Evolutionary conservation across 2,888 invertebrate genomes (phyloP), one percentile per base, ranked within the genome.

Genomic region (Melikaiella ostensackeni): DNA sequence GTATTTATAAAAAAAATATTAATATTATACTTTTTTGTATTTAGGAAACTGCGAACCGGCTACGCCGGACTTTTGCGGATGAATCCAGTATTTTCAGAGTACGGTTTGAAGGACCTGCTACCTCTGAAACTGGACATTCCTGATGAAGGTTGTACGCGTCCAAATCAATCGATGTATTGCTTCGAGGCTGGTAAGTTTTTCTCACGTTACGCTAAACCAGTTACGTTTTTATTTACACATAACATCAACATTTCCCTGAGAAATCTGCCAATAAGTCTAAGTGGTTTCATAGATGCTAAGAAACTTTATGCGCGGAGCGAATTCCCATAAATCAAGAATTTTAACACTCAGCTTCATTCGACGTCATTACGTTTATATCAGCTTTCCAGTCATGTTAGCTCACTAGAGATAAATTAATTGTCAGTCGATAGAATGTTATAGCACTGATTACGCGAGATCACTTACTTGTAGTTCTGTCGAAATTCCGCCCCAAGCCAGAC

Each of bases 91-190:
- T 97, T 98, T 92, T 94, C 95, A 81, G 96, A 97, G 87, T 97
- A 96, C 84, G 97, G 97, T 0, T 93, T 98, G 0, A 97, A 97
- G 89, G 98, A 98, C 89, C 92, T 98, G 82, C 92, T 98, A 61
- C 98, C 98, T 0, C 92, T 97, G 74, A 98, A 98, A 91, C 92
- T 97, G 74, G 97, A 97, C 87, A 95, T 97, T 84, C 97, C 98
- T 21, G 98, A 98, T 89, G 97, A 98, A 92, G 98, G 98, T 50
- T 98, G 98, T 91, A 97, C 97, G 2, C 93, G 98, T 77, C 97
- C 97, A 0, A 97, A 97, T 91, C 94, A 95, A 88, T 96, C 97
- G 82, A 97, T 97, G 95, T 97, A 95, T 91, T 98, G 98, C 90
- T 98, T 98, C 88, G 97, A 98, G 93, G 97, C 96, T 83, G 97